Evolutionary conservation across 2,113 vertebrate species (phyloP).

Genomic region (Hemibagrus wyckioides): DNA sequence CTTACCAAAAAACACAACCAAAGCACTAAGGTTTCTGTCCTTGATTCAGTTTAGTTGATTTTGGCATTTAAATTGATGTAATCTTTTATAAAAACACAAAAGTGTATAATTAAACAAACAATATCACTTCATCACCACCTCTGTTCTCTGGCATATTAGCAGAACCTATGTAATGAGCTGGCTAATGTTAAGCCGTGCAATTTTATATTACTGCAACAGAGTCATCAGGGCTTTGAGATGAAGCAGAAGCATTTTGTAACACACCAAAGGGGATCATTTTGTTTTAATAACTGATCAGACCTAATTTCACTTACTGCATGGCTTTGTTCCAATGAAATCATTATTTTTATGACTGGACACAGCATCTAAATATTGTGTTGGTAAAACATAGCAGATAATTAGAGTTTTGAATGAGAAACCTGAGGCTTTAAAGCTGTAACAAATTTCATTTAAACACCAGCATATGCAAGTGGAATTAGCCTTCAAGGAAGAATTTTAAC

Average conservation of each 20-base stretch:
- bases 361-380: background rate
- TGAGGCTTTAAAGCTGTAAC: background rate
- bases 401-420: background rate
- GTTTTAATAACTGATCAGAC: background rate
- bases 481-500: background rate
- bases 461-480: background rate
- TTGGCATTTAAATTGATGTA: background rate
- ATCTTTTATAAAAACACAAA: background rate
- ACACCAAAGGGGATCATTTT: background rate
- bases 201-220: background rate
- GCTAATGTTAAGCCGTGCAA: background rate
- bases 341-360: background rate
- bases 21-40: background rate
- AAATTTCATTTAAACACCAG: background rate
- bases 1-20: background rate
- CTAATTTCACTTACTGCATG: background rate
- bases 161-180: background rate
- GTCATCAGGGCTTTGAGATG: background rate
- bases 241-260: background rate
- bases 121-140: background rate
- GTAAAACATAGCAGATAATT: background rate
- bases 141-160: background rate
- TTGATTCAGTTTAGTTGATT: background rate
- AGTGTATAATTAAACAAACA: background rate
- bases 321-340: background rate